Conservation (phyloP, 2,888 invertebrate species). For the Tolmerus cingulatus region DNA sequence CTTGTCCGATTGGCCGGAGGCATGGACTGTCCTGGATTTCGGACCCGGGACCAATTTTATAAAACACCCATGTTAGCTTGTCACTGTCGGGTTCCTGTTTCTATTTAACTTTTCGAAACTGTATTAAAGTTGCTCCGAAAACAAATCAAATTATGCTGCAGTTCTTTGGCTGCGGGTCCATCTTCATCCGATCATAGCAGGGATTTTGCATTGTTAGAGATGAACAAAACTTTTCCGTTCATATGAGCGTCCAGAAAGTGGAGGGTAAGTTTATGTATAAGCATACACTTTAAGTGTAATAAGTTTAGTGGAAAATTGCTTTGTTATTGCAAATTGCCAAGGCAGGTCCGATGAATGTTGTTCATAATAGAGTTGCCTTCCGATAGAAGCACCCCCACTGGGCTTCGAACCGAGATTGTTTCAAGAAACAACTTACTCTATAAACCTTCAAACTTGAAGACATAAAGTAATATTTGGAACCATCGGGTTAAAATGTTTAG, state of each 20-base stretch:
- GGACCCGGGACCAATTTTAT: background rate
- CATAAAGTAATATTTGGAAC: background rate
- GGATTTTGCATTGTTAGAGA: background rate
- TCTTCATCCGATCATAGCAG: background rate
- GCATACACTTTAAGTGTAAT: background rate
- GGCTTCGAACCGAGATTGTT: background rate
- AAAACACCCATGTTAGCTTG: background rate
- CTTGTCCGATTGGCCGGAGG: background rate
- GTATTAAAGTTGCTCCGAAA: slow-evolving; percentile 22
- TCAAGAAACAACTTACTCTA: background rate
- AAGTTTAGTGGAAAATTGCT: background rate
- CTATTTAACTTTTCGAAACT: slow-evolving; percentile 18
- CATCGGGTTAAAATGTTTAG: background rate
- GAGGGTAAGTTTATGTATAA: background rate
- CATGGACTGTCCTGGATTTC: background rate
- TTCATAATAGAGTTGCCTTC: background rate
- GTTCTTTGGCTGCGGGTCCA: background rate
- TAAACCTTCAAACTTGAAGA: no score
- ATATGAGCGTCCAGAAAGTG: background rate
- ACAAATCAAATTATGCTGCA: slow-evolving; percentile 12
- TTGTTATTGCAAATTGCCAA: background rate
- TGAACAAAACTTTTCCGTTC: background rate
- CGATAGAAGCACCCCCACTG: background rate
- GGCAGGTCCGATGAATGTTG: background rate
- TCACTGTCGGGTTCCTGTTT: background rate